Evolutionary conservation across 2,113 vertebrate genomes (phyloP), one percentile per base, ranked within the genome.

Genomic region (Takifugu bimaculatus): DNA sequence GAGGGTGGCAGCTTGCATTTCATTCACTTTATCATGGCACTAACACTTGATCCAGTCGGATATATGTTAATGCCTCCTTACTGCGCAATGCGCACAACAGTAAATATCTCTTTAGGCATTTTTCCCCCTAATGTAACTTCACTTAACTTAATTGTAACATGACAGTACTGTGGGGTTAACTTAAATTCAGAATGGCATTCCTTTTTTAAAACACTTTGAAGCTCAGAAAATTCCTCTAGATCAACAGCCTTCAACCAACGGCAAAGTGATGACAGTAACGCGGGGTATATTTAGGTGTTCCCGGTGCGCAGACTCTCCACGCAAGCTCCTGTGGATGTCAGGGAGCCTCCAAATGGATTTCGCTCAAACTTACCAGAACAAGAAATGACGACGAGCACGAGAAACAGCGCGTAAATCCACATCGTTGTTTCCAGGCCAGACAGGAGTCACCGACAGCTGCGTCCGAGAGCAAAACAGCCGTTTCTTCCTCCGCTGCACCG

Each of bases 401-500:
- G 26, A 29, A 85, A 1, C 4, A 88, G 44, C 52, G 43, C 28
- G 78, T 87, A 88, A 78, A 87, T 88, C 87, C 87, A 79, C 87
- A 89, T 89, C 14, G 48, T 53, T 4, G 48, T 39, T 39, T 39
- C 35, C 35, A 39, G 35, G 35, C 35, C 35, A 39, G 35, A 35
- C 32, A 35, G 32, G 32, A 39, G 35, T 39, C 35, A 10, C 35
- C 6, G 35, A 39, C 35, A 39, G 35, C 35, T 2, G 35, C 35
- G 35, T 39, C 35, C 35, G 35, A 39, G 7, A 39, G 35, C 35
- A 39, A 39, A 39, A 11, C 35, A 81, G 79, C 82, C 78, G 81
- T 81, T 77, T 63, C 79, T 59, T 77, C 65, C 73, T 85, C 73
- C 82, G 60, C 85, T 78, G 85, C 81, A 78, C 76, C 72, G 75